Evolutionary conservation across 1,140 invertebrate species (phyloP), one percentile per base, ranked within the genome.

Genomic region (Nilaparvata lugens): DNA sequence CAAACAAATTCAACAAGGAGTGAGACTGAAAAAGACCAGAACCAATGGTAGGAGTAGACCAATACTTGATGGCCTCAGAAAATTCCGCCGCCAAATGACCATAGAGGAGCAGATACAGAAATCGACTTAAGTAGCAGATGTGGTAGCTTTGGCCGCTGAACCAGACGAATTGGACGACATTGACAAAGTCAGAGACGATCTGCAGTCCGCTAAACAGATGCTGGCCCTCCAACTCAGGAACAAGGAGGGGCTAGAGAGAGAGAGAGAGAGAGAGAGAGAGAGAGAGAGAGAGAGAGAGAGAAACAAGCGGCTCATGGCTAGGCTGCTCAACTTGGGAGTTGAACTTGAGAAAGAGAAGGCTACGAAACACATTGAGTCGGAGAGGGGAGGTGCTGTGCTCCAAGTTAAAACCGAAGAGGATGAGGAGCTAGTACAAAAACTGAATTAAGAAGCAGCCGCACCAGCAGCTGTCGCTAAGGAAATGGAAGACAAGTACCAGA

Each of bases 131-230:
- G 84, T 85, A 70, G 76, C 82, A 3, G 81, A 81, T 67, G 66
- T 83, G 16, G 74, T 76, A 5, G 79, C 77, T 42, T 72, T 75
- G 51, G 72, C 78, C 42, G 77, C 82, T 62, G 75, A 79, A 21
- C 75, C 79, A 40, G 82, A 82, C 52, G 84, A 88, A 67, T 81
- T 83, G 19, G 90, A 94, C 63, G 90, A 94, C 65, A 93, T 93
- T 65, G 90, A 93, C 68, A 89, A 88, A 70, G 84, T 70, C n/a
- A 80, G 91, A 61, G 91, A 94, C 67, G 91, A 93, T 72, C 78
- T 94, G 38, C 91, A 93, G 71, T 92, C 89, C 58, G 92, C 89
- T 1, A 94, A 94, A 74, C 90, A 93, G 74, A 86, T 93, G 79
- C 74, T 94, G 61, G 89, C 90, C 1, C 76, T 91, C 48, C 91